Conservation (phyloP, 2,888 invertebrate species). For the Allophyes oxyacanthae region DNA sequence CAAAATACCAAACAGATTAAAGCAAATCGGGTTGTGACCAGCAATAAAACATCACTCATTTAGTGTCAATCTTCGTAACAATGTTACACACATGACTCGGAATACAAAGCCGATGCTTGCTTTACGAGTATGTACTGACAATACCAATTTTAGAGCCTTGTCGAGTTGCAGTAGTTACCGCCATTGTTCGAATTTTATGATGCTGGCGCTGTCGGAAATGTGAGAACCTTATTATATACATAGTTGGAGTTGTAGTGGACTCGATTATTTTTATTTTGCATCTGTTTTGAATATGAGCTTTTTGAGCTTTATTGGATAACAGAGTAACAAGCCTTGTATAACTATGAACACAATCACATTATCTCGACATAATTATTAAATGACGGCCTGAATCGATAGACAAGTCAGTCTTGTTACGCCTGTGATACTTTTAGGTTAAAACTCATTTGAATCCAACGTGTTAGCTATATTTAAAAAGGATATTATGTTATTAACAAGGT, state of each 20-base stretch:
- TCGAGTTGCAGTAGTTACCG: conserved; percentile 75
- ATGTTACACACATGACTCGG: conserved; percentile 73
- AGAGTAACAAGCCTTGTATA: not conserved
- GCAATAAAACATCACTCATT: conserved; percentile 44
- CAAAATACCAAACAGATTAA: conserved; percentile 22
- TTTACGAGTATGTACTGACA: conserved; percentile 79
- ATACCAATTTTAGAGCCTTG: conserved; percentile 79
- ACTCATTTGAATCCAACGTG: too few species aligned
- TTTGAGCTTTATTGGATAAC: not conserved
- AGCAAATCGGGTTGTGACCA: conserved; percentile 32
- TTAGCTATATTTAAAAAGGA: too few species aligned
- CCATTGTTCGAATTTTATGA: conserved; percentile 78
- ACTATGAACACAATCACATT: not conserved
- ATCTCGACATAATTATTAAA: too few species aligned
- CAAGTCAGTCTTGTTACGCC: too few species aligned
- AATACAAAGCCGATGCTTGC: conserved; percentile 74
- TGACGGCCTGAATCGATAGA: too few species aligned
- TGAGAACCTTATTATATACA: conserved; percentile 55
- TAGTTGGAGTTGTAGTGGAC: conserved; percentile 12
- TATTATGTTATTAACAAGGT: too few species aligned
- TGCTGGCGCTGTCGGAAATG: conserved; percentile 52
- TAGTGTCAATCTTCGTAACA: conserved; percentile 64
- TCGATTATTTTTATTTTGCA: conserved; percentile 11
- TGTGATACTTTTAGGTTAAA: too few species aligned
- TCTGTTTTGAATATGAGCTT: not conserved